Evolutionary conservation across 2,113 vertebrate genomes (phyloP), one percentile per base, ranked within the genome.

Genomic region (Callorhinus ursinus): DNA sequence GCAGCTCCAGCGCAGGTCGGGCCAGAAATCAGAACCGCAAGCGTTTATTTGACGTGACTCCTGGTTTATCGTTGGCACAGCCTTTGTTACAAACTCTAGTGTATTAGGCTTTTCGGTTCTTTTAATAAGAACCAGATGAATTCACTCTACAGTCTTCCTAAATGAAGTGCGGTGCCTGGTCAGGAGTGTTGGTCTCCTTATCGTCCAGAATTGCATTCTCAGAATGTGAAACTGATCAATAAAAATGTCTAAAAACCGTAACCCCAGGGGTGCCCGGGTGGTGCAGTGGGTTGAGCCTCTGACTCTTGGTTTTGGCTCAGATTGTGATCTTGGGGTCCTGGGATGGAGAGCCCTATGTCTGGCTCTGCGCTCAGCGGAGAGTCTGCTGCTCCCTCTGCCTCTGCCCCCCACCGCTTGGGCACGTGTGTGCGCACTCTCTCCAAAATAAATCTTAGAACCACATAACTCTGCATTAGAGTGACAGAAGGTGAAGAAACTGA

Each of bases 101-200:
- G 28, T 51, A 8, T 28, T 42, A 10, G 22, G n/a, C n/a, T 74
- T 31, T 55, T 65, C 31, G 24, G 36, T 67, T 57, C 51, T 82
- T 51, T 74, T 15, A 9, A 28, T 10, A 28, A 61, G 53, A 61
- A 51, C 26, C 36, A 0, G 76, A 71, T 3, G 3, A 15, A 21
- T 42, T 39, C 28, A 16, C 16, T 59, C 12, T 7, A 19, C 9
- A 1, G 5, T 71, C 87, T 39, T 26, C 4, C 39, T 24, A 7
- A 51, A 46, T 14, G 0, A 14, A 0, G n/a, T 10, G 72, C 69
- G 59, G 7, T 39, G 39, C 49, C 15, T 1, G 13, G 3, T 9
- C 19, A 4, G 36, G 16, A 63, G 49, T 0, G 5, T 28, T 0
- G 0, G n/a, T 33, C 18, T 39, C 14, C 14, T 61, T 9, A 21